Conservation (phyloP, 2,888 invertebrate species). For the Lithophane ornitopus region DNA sequence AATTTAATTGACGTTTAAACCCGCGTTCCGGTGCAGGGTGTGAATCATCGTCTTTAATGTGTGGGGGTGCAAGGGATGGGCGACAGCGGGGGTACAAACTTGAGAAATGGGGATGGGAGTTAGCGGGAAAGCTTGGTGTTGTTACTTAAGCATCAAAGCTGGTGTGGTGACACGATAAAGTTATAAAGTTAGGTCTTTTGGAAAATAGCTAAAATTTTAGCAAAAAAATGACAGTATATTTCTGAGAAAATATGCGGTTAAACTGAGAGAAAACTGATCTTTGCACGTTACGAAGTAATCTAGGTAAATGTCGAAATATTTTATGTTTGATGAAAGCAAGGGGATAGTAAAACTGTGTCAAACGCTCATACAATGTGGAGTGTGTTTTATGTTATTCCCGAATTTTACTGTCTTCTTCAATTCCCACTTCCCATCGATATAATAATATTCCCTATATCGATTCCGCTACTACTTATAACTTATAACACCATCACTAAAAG, state of each 20-base stretch:
- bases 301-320: neutral
- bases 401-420: neutral
- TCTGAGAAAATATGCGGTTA: neutral
- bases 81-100: neutral
- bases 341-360: neutral
- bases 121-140: neutral
- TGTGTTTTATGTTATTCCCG: neutral
- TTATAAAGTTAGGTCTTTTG: neutral
- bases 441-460: neutral
- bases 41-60: constrained; percentile 46
- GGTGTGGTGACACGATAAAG: neutral
- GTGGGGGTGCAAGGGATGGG: constrained; percentile 4
- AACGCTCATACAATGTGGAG: neutral
- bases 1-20: constrained; percentile 72
- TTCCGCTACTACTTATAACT: constrained; percentile 19
- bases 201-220: neutral
- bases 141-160: neutral
- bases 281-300: neutral
- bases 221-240: neutral
- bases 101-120: neutral
- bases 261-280: neutral
- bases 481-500: constrained; percentile 47
- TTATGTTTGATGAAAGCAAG: neutral
- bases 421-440: neutral
- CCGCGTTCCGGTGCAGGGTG: constrained; percentile 46